Evolutionary conservation across 1,140 invertebrate genomes (phyloP).

Genomic region (Cherax quadricarinatus): DNA sequence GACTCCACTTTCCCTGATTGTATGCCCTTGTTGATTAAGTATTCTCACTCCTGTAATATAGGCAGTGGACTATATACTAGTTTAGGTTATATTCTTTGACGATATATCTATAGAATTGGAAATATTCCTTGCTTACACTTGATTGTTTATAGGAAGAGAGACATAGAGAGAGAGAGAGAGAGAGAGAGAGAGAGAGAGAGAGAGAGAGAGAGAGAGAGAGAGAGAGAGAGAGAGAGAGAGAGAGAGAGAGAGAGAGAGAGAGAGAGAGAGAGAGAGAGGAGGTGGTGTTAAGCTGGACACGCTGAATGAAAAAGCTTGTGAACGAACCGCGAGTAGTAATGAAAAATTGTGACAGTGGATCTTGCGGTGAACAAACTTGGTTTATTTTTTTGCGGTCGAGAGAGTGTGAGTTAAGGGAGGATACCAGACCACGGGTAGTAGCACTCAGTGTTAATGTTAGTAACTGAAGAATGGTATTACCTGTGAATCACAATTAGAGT

Average conservation of each 20-base stretch:
- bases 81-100: background rate
- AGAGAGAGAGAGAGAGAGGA: background rate
- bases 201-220: slow-evolving; percentile 11
- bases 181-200: background rate
- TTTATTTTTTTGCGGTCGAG: background rate
- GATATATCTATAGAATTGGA: no score
- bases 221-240: slow-evolving; percentile 10
- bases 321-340: slow-evolving; percentile 29
- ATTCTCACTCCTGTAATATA: background rate
- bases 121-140: no score
- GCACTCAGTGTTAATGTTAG: no score
- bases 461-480: no score
- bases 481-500: no score
- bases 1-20: slow-evolving; percentile 9
- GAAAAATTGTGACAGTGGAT: slow-evolving; percentile 29
- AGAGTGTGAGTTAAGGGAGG: background rate
- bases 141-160: no score
- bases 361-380: background rate
- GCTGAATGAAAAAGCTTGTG: slow-evolving; percentile 2
- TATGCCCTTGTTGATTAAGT: background rate
- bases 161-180: background rate
- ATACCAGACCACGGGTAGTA: background rate
- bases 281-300: background rate
- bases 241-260: slow-evolving; percentile 10
- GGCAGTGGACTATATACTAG: background rate